Evolutionary conservation across 2,113 vertebrate genomes (phyloP).

Genomic region (Anarrhichthys ocellatus): DNA sequence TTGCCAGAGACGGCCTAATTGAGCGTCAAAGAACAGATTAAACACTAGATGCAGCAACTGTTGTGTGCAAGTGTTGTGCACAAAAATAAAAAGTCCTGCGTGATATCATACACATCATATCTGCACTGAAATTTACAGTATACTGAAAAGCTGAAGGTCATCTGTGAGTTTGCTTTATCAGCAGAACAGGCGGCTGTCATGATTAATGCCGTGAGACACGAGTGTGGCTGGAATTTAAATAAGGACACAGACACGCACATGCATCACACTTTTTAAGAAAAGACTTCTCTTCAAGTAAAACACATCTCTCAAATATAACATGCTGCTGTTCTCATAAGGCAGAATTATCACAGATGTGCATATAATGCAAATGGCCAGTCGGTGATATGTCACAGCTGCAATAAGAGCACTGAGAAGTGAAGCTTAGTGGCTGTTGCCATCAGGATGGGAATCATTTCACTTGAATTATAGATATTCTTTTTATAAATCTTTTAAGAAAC

Average conservation of each 20-base stretch:
- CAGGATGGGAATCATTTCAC: background rate
- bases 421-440: background rate
- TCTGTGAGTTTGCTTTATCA: constrained; percentile 49
- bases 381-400: background rate
- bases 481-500: background rate
- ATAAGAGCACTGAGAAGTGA: background rate
- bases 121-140: constrained; percentile 3
- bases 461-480: background rate
- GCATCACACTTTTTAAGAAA: background rate
- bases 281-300: background rate
- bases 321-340: background rate
- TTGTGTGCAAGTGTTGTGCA: background rate
- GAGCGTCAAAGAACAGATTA: constrained; percentile 6
- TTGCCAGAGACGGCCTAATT: constrained; percentile 4
- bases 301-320: background rate
- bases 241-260: background rate
- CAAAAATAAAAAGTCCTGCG: background rate
- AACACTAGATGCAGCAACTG: background rate
- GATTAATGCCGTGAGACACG: constrained; percentile 52
- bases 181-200: constrained; percentile 47
- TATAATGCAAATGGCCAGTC: no score
- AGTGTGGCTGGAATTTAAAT: constrained; percentile 42
- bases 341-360: background rate
- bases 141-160: constrained; percentile 40
- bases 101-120: background rate